Evolutionary conservation across 2,888 invertebrate genomes (phyloP).

Genomic region (Eurois occulta): DNA sequence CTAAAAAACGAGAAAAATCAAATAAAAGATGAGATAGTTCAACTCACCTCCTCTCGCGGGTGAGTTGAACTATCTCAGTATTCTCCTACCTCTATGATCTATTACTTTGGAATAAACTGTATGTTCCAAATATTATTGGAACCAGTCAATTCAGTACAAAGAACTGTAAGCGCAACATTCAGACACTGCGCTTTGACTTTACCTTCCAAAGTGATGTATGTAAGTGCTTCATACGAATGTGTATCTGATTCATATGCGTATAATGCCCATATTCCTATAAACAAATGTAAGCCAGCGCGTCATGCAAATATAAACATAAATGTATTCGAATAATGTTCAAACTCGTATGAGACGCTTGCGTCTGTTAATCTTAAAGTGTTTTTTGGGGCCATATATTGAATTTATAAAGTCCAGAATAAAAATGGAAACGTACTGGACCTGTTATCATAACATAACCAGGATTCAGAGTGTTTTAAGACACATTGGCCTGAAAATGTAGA

Average conservation of each 20-base stretch:
- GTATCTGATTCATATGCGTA: neutral
- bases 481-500: neutral
- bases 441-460: neutral
- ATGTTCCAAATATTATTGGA: neutral
- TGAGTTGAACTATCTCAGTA: neutral
- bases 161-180: neutral
- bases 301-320: neutral
- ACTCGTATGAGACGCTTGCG: neutral
- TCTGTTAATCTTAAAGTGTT: neutral
- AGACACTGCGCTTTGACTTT: neutral
- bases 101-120: neutral
- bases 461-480: neutral
- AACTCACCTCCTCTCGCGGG: neutral
- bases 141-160: neutral
- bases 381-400: neutral
- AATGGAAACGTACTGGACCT: neutral
- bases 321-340: neutral
- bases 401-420: constrained; percentile 1
- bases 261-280: neutral
- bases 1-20: neutral
- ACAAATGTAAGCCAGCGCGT: neutral
- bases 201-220: neutral
- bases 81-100: too few species aligned
- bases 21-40: neutral
- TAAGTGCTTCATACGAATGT: neutral